These are phyloP conservation scores for Acipenser transmontanus DNA, from an alignment of 2,797 vertebrate genomes.

Conservation along the genomic window DNA sequence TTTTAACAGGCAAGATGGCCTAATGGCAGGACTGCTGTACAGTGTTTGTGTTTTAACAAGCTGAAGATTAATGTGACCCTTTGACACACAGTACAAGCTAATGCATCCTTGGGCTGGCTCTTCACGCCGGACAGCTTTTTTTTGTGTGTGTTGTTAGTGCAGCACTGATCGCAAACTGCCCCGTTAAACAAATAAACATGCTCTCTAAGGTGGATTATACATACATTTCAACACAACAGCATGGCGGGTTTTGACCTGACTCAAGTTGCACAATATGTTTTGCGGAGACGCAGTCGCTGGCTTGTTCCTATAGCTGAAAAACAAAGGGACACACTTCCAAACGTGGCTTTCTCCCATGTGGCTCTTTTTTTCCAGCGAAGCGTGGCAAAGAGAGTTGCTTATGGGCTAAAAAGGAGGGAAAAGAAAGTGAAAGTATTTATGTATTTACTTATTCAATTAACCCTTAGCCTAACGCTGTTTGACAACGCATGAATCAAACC, in stretches of 20 bases:
- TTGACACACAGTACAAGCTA: background rate
- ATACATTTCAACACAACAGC: background rate
- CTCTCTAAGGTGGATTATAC: background rate
- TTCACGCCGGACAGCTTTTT: background rate
- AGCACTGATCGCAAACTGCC: background rate
- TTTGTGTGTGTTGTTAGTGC: background rate
- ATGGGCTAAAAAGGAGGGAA: background rate
- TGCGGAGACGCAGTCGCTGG: background rate
- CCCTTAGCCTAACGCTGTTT: background rate
- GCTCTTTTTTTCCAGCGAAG: background rate
- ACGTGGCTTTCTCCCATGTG: background rate
- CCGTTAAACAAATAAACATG: background rate
- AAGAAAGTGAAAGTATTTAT: background rate
- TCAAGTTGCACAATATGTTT: background rate
- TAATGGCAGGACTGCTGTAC: background rate
- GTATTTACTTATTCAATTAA: background rate
- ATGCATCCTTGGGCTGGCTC: background rate
- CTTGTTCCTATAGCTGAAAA: background rate
- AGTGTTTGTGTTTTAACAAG: too few species aligned
- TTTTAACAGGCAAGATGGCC: background rate
- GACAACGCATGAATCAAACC: background rate
- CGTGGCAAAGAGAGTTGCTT: background rate
- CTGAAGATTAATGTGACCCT: too few species aligned
- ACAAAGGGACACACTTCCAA: background rate
- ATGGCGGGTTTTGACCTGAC: background rate